A percentile compares a stretch with the other conserved stretches of the same genome.
These are phyloP conservation scores for Seira sanloemensis DNA, from an alignment of 2,888 invertebrate species.

Conservation along the genomic window DNA sequence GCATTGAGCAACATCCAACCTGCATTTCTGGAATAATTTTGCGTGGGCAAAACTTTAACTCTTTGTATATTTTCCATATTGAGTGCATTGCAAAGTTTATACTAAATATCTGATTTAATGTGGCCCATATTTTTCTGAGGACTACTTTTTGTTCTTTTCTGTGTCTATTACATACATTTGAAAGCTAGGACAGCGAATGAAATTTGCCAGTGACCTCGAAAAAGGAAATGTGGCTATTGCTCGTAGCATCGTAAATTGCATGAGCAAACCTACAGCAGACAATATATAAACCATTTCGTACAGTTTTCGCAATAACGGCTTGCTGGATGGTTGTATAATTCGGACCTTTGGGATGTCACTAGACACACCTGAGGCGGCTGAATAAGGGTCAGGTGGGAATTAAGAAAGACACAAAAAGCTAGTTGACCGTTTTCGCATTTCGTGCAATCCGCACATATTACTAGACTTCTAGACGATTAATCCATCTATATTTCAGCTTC, in stretches of 20 bases:
- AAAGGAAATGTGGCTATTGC: too few relatives aligned
- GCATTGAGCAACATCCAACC: too few relatives aligned
- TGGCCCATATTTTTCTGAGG: too few relatives aligned
- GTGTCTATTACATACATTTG: too few relatives aligned
- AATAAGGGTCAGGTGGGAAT: not conserved
- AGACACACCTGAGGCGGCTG: not conserved
- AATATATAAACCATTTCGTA: not conserved
- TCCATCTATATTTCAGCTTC: not conserved
- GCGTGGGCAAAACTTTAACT: too few relatives aligned
- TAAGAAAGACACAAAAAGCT: not conserved
- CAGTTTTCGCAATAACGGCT: not conserved
- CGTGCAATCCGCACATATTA: not conserved
- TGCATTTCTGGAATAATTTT: too few relatives aligned
- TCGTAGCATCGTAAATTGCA: not conserved
- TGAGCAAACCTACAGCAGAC: not conserved
- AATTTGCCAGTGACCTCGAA: not conserved
- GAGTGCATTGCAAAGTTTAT: too few relatives aligned
- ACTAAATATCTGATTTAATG: not conserved
- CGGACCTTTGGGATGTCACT: not conserved
- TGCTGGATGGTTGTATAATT: not conserved
- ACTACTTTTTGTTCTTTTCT: too few relatives aligned
- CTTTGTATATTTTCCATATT: too few relatives aligned
- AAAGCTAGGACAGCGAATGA: not conserved
- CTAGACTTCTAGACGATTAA: not conserved
- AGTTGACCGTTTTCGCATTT: too few relatives aligned